Base-by-base conservation (phyloP, 2,797 vertebrate genomes). In the Arremon aurantiirostris region DNA sequence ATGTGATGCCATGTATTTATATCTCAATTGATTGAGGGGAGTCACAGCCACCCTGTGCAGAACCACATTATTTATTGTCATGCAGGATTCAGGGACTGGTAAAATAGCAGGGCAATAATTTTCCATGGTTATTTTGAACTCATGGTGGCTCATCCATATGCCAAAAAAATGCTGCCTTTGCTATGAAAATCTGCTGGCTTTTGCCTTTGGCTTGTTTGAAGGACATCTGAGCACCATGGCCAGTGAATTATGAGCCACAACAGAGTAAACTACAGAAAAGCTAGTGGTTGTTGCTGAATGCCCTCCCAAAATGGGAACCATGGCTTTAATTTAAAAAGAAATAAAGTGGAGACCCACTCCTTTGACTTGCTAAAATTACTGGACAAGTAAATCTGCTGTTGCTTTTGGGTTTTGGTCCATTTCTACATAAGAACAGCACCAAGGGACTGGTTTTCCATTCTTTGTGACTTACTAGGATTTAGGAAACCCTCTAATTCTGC, bases 1-100 rank as follows among this genome's bases (percentile, higher is more conserved):
- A 27, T 4, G 20, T 19, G 44, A 20, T 44, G 21, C 8, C 5
- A 13, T 13, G 9, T 23, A 20, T 71, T 37, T 28, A 9, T 46
- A 14, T 23, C 28, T 27, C 56, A 49, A 44, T 12, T 50, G 56
- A 77, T 30, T 34, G 56, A 60, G 27, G 28, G 60, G 14, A 76
- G 9, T 19, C 35, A 42, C 15, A 65, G 52, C 28, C 34, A 52
- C 30, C 24, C 4, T 4, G 0, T 61, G 20, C 52, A 50, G 30
- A 85, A 14, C 2, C 14, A 10, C 11, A 3, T 39, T 65, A 17
- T 56, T 49, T 80, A 14, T 61, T 63, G 15, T 30, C 24, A 23
- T 0, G 2, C 28, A 18, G 27, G 6, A 32, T 49, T 26, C 20
- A 86, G 50, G 27, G 9, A 5, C 4, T 5, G 3, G 44, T 41